Evolutionary conservation across 2,797 vertebrate genomes (phyloP).

Genomic region (Melopsittacus undulatus): DNA sequence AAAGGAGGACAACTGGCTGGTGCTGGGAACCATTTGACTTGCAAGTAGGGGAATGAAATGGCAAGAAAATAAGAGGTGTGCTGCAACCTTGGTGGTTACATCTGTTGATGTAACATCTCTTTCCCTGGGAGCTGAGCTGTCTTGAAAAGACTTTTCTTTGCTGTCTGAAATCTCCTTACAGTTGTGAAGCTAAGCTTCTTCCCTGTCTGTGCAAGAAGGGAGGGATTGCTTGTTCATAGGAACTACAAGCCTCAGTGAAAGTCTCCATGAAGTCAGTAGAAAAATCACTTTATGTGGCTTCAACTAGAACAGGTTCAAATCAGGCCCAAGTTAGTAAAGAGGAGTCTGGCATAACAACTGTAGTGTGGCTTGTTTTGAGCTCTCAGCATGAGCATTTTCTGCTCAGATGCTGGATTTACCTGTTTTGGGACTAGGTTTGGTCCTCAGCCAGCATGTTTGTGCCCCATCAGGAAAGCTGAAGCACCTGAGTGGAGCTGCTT

Average conservation of each 20-base stretch:
- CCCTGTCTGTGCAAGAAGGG: neutral
- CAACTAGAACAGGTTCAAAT: neutral
- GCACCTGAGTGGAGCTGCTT: neutral
- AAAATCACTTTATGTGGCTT: neutral
- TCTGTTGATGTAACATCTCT: neutral
- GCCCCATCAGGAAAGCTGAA: neutral
- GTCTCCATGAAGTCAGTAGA: neutral
- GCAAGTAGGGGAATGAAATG: neutral
- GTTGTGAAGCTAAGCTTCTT: neutral
- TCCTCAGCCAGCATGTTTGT: accelerated
- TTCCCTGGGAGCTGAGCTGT: neutral
- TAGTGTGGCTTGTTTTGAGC: neutral
- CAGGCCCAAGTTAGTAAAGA: neutral
- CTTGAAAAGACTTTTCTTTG: neutral
- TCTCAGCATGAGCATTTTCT: neutral
- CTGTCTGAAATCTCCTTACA: neutral
- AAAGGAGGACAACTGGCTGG: neutral
- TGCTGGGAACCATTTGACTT: neutral
- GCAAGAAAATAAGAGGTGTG: neutral
- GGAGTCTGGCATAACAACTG: neutral
- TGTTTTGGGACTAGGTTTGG: neutral
- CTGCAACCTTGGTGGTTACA: neutral
- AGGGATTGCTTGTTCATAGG: neutral
- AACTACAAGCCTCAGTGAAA: neutral
- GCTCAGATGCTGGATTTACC: neutral